A percentile compares a stretch with the other conserved stretches of the same genome.
phyloP scores from a whole-genome alignment of 2,888 invertebrate species.

The Coleophora deauratella region DNA sequence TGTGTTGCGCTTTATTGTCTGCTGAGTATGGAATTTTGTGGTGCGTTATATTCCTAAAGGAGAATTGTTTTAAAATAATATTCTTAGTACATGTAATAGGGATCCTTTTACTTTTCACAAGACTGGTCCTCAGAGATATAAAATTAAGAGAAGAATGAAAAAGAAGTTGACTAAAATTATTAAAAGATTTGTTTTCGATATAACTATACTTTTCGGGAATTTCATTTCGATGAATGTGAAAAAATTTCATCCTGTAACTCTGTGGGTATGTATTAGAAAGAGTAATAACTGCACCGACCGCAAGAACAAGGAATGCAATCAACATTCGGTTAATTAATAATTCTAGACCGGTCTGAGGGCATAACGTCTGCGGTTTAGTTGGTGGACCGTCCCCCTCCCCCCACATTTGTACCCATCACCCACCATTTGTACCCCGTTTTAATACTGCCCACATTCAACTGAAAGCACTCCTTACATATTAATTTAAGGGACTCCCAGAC shows the following conservation, averaged over 20 bases:
- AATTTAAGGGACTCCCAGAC: slow-evolving; percentile 39
- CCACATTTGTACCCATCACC: slow-evolving; percentile 15
- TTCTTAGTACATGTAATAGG: no score
- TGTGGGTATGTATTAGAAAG: slow-evolving; percentile 24
- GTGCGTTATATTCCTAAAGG: no score
- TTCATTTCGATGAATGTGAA: neutral
- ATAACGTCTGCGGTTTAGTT: slow-evolving; percentile 58
- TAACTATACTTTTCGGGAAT: no score
- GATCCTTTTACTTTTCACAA: no score
- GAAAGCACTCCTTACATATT: slow-evolving; percentile 58
- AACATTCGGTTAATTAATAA: slow-evolving; percentile 68
- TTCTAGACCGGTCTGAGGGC: slow-evolving; percentile 64
- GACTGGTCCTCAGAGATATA: no score
- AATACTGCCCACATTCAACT: slow-evolving; percentile 60
- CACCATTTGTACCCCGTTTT: slow-evolving; percentile 59
- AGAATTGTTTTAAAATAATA: no score
- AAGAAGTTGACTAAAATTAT: no score
- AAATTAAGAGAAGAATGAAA: no score
- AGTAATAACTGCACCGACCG: slow-evolving; percentile 40
- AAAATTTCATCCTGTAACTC: neutral
- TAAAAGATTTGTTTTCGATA: no score
- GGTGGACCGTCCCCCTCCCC: slow-evolving; percentile 25
- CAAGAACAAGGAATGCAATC: slow-evolving; percentile 55
- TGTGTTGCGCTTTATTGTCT: no score
- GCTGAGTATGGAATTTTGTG: no score